Conservation (phyloP, 2,888 invertebrate genomes). For the Epinotia bilunana region DNA sequence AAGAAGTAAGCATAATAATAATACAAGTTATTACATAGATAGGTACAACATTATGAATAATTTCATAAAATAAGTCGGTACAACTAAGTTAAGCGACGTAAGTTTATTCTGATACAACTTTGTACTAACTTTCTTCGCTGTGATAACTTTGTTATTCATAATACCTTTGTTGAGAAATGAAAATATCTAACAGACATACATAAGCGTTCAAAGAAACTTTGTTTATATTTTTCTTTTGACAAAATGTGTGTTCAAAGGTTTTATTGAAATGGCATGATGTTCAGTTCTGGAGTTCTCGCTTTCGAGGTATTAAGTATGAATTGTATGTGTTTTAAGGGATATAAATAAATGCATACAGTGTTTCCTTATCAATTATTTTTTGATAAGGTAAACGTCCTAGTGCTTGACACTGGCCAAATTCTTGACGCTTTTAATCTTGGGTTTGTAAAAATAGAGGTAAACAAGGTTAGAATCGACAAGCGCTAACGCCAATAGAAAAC, state of each 20-base stretch:
- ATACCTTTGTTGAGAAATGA: conserved; percentile 7
- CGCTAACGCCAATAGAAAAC: too few relatives aligned
- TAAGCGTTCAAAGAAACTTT: conserved; percentile 13
- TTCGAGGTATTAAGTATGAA: too few relatives aligned
- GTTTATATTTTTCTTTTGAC: background rate
- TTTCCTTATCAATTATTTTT: background rate
- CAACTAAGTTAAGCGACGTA: background rate
- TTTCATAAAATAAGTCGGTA: background rate
- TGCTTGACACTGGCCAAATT: too few relatives aligned
- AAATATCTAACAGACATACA: conserved; percentile 10
- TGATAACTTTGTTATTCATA: conserved; percentile 1
- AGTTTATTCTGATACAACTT: conserved; percentile 16
- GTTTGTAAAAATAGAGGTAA: too few relatives aligned
- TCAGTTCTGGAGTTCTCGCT: background rate
- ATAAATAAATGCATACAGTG: background rate
- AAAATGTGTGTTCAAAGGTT: background rate
- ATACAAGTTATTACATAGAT: too few relatives aligned
- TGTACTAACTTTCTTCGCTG: background rate
- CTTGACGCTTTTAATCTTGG: too few relatives aligned
- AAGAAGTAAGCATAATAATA: too few relatives aligned
- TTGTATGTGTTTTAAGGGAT: background rate
- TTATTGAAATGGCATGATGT: background rate
- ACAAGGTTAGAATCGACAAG: too few relatives aligned
- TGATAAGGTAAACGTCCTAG: too few relatives aligned
- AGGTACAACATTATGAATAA: background rate